phyloP scores from a whole-genome alignment of 2,113 vertebrate genomes.

The Apodemus sylvaticus region DNA sequence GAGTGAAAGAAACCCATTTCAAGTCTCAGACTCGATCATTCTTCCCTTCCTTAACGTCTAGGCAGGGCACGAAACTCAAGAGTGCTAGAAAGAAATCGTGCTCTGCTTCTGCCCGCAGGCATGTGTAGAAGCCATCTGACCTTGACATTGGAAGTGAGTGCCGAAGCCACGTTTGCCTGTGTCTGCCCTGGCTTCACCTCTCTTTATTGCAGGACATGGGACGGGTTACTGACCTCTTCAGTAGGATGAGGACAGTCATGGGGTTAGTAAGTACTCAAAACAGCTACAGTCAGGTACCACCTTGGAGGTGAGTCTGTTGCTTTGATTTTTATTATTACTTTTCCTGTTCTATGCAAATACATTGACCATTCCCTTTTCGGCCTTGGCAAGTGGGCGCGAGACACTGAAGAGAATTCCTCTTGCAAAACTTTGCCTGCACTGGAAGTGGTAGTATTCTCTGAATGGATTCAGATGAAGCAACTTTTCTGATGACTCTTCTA shows the following conservation, averaged over 20 bases:
- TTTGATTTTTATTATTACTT: rapidly evolving
- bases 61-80: not conserved
- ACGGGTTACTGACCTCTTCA: rapidly evolving
- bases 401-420: not conserved
- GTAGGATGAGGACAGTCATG: rapidly evolving
- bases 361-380: not conserved
- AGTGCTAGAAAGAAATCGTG: rapidly evolving
- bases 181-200: rapidly evolving
- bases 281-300: not conserved
- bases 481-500: too few species aligned
- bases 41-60: rapidly evolving
- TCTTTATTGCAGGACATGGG: rapidly evolving
- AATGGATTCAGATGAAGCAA: not conserved
- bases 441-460: not conserved
- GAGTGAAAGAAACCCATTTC: not conserved
- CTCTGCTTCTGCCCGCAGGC: rapidly evolving
- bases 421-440: rapidly evolving
- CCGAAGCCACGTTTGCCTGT: not conserved
- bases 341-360: not conserved
- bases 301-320: not conserved
- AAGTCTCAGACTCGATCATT: not conserved
- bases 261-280: not conserved
- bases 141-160: rapidly evolving
- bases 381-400: not conserved
- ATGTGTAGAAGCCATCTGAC: rapidly evolving